phyloP scores from a whole-genome alignment of 2,113 vertebrate species.

The Macroglossus sobrinus region DNA sequence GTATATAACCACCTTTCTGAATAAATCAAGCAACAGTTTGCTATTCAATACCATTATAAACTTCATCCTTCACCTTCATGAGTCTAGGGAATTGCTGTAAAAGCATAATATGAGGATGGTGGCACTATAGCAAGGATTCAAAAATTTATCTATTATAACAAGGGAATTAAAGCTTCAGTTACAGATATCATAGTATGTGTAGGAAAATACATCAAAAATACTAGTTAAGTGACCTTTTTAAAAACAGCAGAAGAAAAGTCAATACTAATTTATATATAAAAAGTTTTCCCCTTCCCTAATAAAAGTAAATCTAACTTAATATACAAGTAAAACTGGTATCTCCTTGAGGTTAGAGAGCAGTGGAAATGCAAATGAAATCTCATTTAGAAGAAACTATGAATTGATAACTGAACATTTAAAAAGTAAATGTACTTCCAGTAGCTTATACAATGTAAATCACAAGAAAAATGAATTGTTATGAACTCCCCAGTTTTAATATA shows the following conservation, averaged over 20 bases:
- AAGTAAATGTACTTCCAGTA: not conserved
- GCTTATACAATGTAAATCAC: not conserved
- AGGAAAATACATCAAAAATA: constrained; percentile 52
- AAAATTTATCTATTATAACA: constrained; percentile 53
- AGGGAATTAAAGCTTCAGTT: constrained; percentile 66
- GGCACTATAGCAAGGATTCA: not conserved
- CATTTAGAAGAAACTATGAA: not conserved
- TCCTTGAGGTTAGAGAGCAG: not conserved
- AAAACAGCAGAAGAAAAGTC: constrained; percentile 44
- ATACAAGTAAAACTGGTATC: not conserved
- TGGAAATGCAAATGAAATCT: not conserved
- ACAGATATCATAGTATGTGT: not conserved
- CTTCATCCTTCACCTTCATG: constrained; percentile 58
- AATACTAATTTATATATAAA: not conserved
- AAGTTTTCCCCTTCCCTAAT: not conserved
- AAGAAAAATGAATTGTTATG: constrained; percentile 4
- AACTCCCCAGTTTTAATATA: not conserved
- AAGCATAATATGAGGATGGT: constrained; percentile 61
- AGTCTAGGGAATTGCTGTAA: constrained; percentile 68
- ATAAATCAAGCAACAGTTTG: constrained; percentile 76
- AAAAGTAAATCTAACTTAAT: constrained; percentile 39
- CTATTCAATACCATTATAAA: constrained; percentile 70
- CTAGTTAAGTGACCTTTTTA: constrained; percentile 40
- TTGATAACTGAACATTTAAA: constrained; percentile 7
- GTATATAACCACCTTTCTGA: constrained; percentile 66